Conservation (phyloP, 2,888 invertebrate species). For the Cryptosula pallasiana region DNA sequence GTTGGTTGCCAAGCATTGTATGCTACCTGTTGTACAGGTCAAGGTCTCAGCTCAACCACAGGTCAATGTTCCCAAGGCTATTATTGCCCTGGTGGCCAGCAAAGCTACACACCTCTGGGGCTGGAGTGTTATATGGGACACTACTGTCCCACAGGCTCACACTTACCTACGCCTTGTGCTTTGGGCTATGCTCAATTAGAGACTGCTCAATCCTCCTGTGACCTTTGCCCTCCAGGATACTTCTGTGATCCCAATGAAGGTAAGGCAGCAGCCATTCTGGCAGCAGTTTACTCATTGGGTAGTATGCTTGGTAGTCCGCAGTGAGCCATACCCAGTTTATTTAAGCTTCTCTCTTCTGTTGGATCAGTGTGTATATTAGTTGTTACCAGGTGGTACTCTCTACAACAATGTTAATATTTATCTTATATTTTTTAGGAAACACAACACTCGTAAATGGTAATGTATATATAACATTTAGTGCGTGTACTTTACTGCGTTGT, state of each 20-base stretch:
- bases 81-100: conserved; percentile 48
- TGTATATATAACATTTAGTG: neutral
- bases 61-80: conserved; percentile 41
- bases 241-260: conserved; percentile 29
- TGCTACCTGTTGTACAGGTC: too few species aligned
- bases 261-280: too few species aligned
- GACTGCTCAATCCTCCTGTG: conserved; percentile 35
- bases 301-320: too few species aligned
- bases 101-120: conserved; percentile 37
- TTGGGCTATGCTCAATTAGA: conserved; percentile 45
- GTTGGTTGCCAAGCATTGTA: too few species aligned
- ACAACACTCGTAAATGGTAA: conserved; percentile 32
- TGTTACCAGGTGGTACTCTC: too few species aligned
- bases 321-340: too few species aligned
- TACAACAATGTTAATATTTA: too few species aligned
- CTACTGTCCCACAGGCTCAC: conserved; percentile 39
- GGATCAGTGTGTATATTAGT: too few species aligned
- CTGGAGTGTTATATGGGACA: conserved; percentile 39
- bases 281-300: too few species aligned
- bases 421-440: conserved; percentile 31
- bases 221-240: conserved; percentile 42
- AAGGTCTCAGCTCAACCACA: conserved; percentile 39
- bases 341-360: too few species aligned
- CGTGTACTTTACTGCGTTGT: conserved; percentile 13
- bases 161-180: conserved; percentile 37